Base-by-base conservation (phyloP, 2,888 invertebrate species). In the Latheticus oryzae region DNA sequence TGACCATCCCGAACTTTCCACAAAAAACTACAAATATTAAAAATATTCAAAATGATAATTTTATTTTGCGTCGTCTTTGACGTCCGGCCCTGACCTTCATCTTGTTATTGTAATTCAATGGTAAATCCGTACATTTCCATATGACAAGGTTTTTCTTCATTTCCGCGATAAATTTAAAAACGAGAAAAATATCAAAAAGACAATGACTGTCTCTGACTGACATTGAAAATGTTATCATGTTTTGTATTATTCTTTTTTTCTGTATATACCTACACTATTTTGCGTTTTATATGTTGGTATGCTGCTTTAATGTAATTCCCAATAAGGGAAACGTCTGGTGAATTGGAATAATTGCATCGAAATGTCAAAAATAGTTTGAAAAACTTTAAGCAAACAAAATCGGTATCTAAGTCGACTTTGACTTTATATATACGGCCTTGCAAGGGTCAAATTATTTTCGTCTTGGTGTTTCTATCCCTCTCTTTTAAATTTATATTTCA, bases 171-270 rank as follows among this genome's bases (percentile, higher is more conserved):
- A 56, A 47, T 48, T 40, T 30, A 43, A 38, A 33, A 55, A 55
- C 52, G 26, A n/a, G n/a, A 52, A 35, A 28, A 58, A 23, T 50
- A 58, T 42, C 53, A 30, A 51, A 9, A 56, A 65, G 67, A 66
- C 70, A 72, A 65, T 69, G 71, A 71, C 72, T 70, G 67, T 63
- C 64, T 57, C 57, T 45, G 70, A 69, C 69, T 71, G 71, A 69
- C 71, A 72, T 72, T 72, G 71, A 71, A 68, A 67, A 63, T 51
- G 65, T 68, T 69, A 70, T 70, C 70, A 32, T 37, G 32, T 42
- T 52, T 52, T 52, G 42, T 42, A 8, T 51, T 24, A 15, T 50
- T 16, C 19, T n/a, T n/a, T n/a, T n/a, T n/a, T n/a, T n/a, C 24
- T 28, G 43, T 17, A 45, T 43, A 53, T 43, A 53, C 43, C n/a